Evolutionary conservation across 2,113 vertebrate genomes (phyloP).

Genomic region (Pluvianellus socialis): DNA sequence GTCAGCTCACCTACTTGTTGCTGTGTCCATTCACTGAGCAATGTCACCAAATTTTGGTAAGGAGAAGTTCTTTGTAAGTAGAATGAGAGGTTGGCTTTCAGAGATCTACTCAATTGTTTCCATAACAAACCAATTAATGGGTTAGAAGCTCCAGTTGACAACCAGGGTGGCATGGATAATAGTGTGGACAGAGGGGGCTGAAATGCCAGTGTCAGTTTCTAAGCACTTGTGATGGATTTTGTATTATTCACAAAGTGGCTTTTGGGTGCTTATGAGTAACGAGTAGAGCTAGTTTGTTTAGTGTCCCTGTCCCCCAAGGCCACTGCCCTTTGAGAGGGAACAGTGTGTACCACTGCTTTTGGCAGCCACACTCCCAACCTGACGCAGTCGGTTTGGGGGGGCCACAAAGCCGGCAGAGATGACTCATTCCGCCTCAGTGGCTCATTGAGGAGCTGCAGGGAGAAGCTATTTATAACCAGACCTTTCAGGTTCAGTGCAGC

Average conservation of each 20-base stretch:
- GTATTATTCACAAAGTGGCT: not conserved
- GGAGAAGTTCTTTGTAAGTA: not conserved
- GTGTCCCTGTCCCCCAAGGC: constrained; percentile 32
- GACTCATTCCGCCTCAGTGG: constrained; percentile 68
- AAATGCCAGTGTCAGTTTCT: not conserved
- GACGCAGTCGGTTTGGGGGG: constrained; percentile 41
- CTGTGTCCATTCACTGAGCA: not conserved
- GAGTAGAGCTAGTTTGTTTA: not conserved
- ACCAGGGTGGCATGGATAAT: not conserved
- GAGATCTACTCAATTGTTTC: not conserved
- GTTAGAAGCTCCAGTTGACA: not conserved
- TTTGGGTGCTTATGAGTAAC: not conserved
- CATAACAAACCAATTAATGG: not conserved
- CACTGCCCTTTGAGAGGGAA: constrained; percentile 57
- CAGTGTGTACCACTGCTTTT: constrained; percentile 25
- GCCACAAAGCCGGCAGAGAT: constrained; percentile 32
- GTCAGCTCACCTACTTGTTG: not conserved
- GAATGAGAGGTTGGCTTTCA: not conserved
- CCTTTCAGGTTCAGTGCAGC: constrained; percentile 69
- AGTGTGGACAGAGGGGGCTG: not conserved
- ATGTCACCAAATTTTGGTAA: not conserved
- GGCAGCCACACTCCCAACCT: constrained; percentile 43
- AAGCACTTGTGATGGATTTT: not conserved
- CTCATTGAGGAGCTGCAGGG: constrained; percentile 66
- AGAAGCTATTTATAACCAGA: constrained; percentile 68